These are phyloP conservation scores for Osmerus eperlanus DNA, from an alignment of 2,113 vertebrate species.

Conservation along the genomic window DNA sequence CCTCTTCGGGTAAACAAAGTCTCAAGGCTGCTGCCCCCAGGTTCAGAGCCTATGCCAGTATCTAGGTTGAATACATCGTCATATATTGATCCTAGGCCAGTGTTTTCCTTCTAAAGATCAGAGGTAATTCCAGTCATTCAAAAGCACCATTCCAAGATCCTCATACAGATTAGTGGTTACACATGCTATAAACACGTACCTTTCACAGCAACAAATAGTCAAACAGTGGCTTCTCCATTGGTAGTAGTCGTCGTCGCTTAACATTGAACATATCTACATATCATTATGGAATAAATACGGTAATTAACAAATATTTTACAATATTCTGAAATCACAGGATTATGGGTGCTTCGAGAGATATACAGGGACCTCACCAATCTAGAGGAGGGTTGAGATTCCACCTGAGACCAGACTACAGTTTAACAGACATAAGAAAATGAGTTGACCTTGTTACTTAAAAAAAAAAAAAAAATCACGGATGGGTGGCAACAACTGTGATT, in stretches of 20 bases:
- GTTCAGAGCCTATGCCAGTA: constrained; percentile 37
- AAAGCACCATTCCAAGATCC: constrained; percentile 64
- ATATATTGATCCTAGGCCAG: not conserved
- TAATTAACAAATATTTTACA: constrained; percentile 64
- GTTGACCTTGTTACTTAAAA: not conserved
- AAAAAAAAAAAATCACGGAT: too few species aligned
- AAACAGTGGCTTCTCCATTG: constrained; percentile 40
- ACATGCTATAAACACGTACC: constrained; percentile 48
- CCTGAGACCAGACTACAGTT: constrained; percentile 13
- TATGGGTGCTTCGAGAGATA: constrained; percentile 71
- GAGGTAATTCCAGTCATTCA: constrained; percentile 71
- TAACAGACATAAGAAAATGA: constrained; percentile 45
- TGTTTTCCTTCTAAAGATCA: constrained; percentile 47
- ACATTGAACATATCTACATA: constrained; percentile 57
- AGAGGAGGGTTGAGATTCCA: constrained; percentile 32
- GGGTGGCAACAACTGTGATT: too few species aligned
- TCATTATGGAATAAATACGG: constrained; percentile 69
- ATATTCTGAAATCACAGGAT: constrained; percentile 64
- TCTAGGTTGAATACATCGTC: too few species aligned
- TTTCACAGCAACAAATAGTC: constrained; percentile 42
- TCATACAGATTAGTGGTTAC: constrained; percentile 62
- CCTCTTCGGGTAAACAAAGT: constrained; percentile 4
- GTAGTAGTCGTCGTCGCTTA: constrained; percentile 55
- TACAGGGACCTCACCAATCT: constrained; percentile 47
- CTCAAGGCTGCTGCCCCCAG: constrained; percentile 17